Conservation (phyloP, 2,113 vertebrate species). For the Mesocricetus auratus region DNA sequence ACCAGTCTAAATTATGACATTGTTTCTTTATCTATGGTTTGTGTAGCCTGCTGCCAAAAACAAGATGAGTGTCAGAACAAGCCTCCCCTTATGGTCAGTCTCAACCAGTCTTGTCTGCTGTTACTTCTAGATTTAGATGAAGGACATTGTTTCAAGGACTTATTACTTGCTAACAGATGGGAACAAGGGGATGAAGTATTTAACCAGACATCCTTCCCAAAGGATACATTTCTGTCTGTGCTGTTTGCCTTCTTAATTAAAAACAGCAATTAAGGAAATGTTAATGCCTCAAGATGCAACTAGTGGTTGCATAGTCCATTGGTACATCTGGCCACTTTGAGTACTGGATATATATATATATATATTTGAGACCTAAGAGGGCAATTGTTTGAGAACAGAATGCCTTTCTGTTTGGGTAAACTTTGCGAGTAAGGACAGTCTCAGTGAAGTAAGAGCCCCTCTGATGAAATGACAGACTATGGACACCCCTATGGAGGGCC, state of each 20-base stretch:
- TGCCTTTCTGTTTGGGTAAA: neutral
- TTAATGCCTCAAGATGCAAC: neutral
- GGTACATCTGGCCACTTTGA: neutral
- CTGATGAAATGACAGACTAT: too few species aligned
- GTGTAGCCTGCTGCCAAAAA: neutral
- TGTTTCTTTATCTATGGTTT: neutral
- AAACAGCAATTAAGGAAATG: neutral
- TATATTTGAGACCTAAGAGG: neutral
- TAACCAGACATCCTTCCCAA: neutral
- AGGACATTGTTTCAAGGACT: neutral
- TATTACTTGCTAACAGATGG: neutral
- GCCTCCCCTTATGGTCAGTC: neutral
- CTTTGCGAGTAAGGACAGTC: neutral
- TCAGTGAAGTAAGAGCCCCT: neutral
- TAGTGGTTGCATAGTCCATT: neutral
- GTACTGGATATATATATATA: neutral
- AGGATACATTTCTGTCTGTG: slow-evolving; percentile 7
- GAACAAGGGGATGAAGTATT: neutral
- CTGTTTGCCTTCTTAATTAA: slow-evolving; percentile 29
- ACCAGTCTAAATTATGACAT: neutral
- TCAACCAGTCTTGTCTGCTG: neutral
- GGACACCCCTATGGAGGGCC: too few species aligned
- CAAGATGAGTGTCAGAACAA: neutral
- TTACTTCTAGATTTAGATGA: neutral
- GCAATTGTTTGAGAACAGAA: neutral